Evolutionary conservation across 2,888 invertebrate species (phyloP).

Genomic region (Melolontha melolontha): DNA sequence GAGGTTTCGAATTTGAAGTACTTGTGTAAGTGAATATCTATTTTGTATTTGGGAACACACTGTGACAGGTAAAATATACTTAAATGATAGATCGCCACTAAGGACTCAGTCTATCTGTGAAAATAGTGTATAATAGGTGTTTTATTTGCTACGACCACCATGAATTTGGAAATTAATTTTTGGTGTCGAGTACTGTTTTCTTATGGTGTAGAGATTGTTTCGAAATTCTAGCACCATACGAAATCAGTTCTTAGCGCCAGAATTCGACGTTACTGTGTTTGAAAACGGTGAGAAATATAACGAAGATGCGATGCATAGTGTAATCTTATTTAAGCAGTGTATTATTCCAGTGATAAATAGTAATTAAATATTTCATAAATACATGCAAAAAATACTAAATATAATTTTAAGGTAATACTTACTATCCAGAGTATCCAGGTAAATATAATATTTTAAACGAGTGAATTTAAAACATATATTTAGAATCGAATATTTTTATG

Average conservation of each 20-base stretch:
- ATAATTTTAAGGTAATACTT: too few species aligned
- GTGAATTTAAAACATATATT: too few species aligned
- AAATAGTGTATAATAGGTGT: constrained; percentile 39
- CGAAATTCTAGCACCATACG: constrained; percentile 78
- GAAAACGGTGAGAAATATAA: neutral
- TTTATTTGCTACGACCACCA: constrained; percentile 1
- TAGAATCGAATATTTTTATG: too few species aligned
- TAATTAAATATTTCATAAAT: too few species aligned
- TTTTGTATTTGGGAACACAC: constrained; percentile 64
- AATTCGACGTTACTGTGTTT: constrained; percentile 18
- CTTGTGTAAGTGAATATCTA: constrained; percentile 64
- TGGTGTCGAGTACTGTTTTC: constrained; percentile 74
- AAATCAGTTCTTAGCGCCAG: constrained; percentile 68
- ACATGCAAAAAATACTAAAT: too few species aligned
- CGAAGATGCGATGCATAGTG: neutral
- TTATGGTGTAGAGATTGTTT: constrained; percentile 73
- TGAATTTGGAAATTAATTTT: constrained; percentile 18
- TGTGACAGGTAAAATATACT: constrained; percentile 64
- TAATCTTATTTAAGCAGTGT: neutral
- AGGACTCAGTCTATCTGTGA: constrained; percentile 41
- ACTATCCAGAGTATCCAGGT: too few species aligned
- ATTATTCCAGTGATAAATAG: too few species aligned
- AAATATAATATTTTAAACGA: too few species aligned
- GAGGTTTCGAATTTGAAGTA: constrained; percentile 60
- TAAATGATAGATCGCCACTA: constrained; percentile 57